Conservation (phyloP, 2,113 vertebrate genomes). For the Amphiprion percula region DNA sequence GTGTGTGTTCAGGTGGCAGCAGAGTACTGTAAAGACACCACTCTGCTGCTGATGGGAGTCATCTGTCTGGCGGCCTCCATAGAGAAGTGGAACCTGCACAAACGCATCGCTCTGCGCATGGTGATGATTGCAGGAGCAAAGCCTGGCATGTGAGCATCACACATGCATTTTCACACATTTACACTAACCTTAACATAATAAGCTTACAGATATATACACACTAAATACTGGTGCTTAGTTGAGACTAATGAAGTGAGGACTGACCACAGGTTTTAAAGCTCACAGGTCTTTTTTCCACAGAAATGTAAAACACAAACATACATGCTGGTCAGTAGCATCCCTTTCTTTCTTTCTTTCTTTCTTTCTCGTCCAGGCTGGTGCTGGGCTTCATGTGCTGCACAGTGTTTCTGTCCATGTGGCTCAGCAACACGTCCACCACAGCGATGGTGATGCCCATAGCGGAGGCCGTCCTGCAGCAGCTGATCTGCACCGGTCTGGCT, state of each 20-base stretch:
- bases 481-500: slow-evolving; percentile 87
- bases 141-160: slow-evolving; percentile 92
- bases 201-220: not conserved
- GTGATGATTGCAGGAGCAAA: slow-evolving; percentile 97
- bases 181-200: not conserved
- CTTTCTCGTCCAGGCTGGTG: slow-evolving; percentile 87
- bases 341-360: not conserved
- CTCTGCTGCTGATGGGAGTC: slow-evolving; percentile 95
- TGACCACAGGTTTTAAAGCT: no score
- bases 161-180: not conserved
- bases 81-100: slow-evolving; percentile 98
- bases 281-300: no score
- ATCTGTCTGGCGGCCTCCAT: slow-evolving; percentile 97
- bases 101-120: slow-evolving; percentile 95
- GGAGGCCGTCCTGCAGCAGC: slow-evolving; percentile 96
- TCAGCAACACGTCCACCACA: slow-evolving; percentile 98
- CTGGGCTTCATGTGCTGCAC: slow-evolving; percentile 99
- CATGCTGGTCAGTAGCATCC: no score
- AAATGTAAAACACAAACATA: no score
- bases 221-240: not conserved
- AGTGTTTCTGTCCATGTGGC: slow-evolving; percentile 97
- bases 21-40: slow-evolving; percentile 98
- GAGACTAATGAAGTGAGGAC: no score
- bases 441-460: slow-evolving; percentile 99
- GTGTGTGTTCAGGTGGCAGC: slow-evolving; percentile 89